phyloP scores from a whole-genome alignment of 2,113 vertebrate genomes.

The Psophia crepitans region DNA sequence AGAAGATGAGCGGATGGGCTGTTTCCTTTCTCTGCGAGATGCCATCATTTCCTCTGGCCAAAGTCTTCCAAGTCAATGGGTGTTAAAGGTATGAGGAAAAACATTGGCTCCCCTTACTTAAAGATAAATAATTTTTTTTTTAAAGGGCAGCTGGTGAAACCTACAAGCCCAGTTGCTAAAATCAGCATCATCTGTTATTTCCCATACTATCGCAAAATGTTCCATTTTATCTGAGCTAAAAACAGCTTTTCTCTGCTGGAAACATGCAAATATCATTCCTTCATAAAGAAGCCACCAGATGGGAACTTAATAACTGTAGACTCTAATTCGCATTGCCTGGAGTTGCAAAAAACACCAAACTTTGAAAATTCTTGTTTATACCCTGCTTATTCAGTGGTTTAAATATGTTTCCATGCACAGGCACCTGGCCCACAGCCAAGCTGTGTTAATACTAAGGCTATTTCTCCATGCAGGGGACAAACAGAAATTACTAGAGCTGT shows the following conservation, averaged over 20 bases:
- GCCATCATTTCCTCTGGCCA: not conserved
- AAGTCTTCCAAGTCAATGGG: not conserved
- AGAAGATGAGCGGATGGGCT: not conserved
- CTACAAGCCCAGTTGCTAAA: constrained; percentile 67
- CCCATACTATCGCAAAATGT: constrained; percentile 41
- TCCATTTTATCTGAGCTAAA: constrained; percentile 63
- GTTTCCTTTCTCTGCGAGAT: not conserved
- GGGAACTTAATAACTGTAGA: constrained; percentile 69
- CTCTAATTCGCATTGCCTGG: constrained; percentile 47
- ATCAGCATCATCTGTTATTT: constrained; percentile 67
- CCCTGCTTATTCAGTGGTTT: constrained; percentile 19
- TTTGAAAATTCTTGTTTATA: constrained; percentile 58
- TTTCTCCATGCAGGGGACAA: not conserved
- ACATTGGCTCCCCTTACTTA: constrained; percentile 23
- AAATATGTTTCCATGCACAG: constrained; percentile 36
- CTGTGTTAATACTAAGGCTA: not conserved
- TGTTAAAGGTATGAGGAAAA: not conserved
- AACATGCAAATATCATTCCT: constrained; percentile 69
- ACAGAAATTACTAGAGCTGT: not conserved
- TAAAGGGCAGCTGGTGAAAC: constrained; percentile 63
- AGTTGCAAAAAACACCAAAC: constrained; percentile 57
- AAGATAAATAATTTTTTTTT: constrained; percentile 7
- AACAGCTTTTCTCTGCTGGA: constrained; percentile 71
- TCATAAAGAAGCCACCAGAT: constrained; percentile 68
- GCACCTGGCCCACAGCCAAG: not conserved